Base-by-base conservation (phyloP, 2,888 invertebrate species). In the Terebella lapidaria region DNA sequence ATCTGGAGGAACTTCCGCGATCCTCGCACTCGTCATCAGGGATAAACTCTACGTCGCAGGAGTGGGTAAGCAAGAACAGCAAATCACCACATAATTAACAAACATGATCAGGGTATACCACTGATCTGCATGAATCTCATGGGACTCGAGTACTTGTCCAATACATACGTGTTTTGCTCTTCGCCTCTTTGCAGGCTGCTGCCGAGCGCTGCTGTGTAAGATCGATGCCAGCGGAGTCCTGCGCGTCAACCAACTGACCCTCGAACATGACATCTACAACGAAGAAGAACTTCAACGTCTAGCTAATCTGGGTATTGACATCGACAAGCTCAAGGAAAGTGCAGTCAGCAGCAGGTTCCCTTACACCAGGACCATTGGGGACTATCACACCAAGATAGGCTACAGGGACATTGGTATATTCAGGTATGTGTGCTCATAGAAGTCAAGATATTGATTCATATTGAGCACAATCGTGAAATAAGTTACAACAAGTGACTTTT, bases 31-130 rank as follows among this genome's bases (percentile, higher is more conserved):
- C 0, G 87, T 92, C 3, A 87, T 88, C 67, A 86, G 87, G 60
- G 86, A 88, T 64, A 89, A 88, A 76, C 80, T 94, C 18, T 94
- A 88, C 74, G 89, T 94, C 0, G 91, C 92, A 0, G 94, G 94
- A 81, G 89, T 93, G 3, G 93, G 93, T 80, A 68, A 67, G 81
- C 71, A n/a, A n/a, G n/a, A n/a, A n/a, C n/a, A n/a, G n/a, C n/a
- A n/a, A n/a, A n/a, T n/a, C n/a, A n/a, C n/a, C n/a, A n/a, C n/a
- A n/a, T n/a, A n/a, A n/a, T n/a, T n/a, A n/a, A n/a, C n/a, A n/a
- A n/a, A n/a, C n/a, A n/a, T n/a, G n/a, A n/a, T n/a, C n/a, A n/a
- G n/a, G n/a, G n/a, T n/a, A n/a, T n/a, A n/a, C n/a, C n/a, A n/a
- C n/a, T n/a, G n/a, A n/a, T n/a, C n/a, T n/a, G n/a, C n/a, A n/a